Base-by-base conservation (phyloP, 2,797 vertebrate species). In the Prionace glauca region DNA sequence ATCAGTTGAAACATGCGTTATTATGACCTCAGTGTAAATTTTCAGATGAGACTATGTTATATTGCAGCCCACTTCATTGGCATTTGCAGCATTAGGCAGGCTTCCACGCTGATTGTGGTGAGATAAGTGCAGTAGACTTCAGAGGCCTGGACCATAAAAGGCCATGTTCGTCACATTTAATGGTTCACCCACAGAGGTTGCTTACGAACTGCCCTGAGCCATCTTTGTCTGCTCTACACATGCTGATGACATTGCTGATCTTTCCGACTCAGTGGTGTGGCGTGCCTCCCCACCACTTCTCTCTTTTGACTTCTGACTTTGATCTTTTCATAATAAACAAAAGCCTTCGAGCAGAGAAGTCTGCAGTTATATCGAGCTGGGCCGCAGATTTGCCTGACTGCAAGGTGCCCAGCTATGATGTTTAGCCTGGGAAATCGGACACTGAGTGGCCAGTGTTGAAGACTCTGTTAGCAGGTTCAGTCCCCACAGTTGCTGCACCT, bases 201-300 rank as follows among this genome's bases (percentile, higher is more conserved):
- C 90, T 62, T 41, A 32, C 32, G 16, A 22, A 67, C 62, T 62
- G 62, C 88, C 32, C 41, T 41, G 9, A 45, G 7, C 81, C 18
- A 7, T 45, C 4, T 7, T 32, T 92, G 62, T 41, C 62, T 69
- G 22, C 36, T 92, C 90, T 24, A n/a, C n/a, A 92, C 24, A 29
- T 20, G 20, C n/a, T 67, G n/a, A 69, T 92, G 90, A 92, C 90
- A 62, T 3, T 92, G 90, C 62, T 69, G n/a, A 92, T 92, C 62
- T 92, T 92, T 92, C 90, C 90, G 69, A 36, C 36, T 92, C 62
- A 41, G 36, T 12, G n/a, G 90, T 92, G 18, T 16, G 41, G 90
- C 41, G 90, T 67, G 65, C 22, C 20, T 69, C 90, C 90, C 65
- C n/a, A 41, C 65, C n/a, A 22, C 62, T 92, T 69, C 81, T 84